phyloP scores from a whole-genome alignment of 2,797 vertebrate species.

The Sylvia borin region DNA sequence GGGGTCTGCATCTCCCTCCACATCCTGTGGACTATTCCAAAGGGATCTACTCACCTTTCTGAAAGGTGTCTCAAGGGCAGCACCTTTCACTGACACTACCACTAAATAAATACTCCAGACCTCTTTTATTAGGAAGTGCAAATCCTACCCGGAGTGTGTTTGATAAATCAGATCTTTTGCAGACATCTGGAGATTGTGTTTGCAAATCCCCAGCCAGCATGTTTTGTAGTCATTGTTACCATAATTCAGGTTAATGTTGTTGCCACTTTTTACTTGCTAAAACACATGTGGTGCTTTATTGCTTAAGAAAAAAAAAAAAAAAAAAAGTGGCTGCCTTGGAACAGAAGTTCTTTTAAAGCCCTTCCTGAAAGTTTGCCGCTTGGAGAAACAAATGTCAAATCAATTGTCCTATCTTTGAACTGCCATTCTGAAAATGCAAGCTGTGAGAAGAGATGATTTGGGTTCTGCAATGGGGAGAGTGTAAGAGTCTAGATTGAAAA shows the following conservation, averaged over 20 bases:
- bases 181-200: constrained; percentile 52
- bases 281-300: constrained; percentile 42
- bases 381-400: constrained; percentile 36
- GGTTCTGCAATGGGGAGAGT: fast-evolving
- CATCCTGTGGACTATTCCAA: background rate
- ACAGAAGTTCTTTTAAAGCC: constrained; percentile 49
- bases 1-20: background rate
- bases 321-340: constrained; percentile 4
- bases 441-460: background rate
- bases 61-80: background rate
- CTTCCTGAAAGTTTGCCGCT: background rate
- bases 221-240: constrained; percentile 25
- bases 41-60: background rate
- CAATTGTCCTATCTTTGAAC: background rate
- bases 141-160: background rate
- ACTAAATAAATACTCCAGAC: background rate
- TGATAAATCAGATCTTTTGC: constrained; percentile 37
- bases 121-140: background rate
- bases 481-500: background rate
- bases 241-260: constrained; percentile 55
- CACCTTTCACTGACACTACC: background rate
- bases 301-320: background rate
- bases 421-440: constrained; percentile 7
- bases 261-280: constrained; percentile 51
- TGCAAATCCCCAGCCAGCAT: constrained; percentile 45